These are phyloP conservation scores for Lycodopsis pacificus DNA, from an alignment of 2,797 vertebrate genomes.

Conservation along the genomic window DNA sequence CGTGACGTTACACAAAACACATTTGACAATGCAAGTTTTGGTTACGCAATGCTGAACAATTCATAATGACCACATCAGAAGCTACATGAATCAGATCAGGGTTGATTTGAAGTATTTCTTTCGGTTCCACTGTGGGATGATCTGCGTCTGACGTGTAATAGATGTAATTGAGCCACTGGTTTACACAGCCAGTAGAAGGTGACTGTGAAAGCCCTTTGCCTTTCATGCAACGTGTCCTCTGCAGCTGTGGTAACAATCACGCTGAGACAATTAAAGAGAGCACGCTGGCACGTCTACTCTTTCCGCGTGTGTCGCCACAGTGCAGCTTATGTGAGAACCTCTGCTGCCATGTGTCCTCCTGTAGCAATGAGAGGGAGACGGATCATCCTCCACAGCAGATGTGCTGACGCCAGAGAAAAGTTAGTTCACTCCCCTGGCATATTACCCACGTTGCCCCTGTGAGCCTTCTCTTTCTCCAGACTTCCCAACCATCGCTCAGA, in stretches of 20 bases:
- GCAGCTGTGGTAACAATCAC: slow-evolving; percentile 66
- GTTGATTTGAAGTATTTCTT: slow-evolving; percentile 12
- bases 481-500: slow-evolving; percentile 44
- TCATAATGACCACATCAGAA: slow-evolving; percentile 26
- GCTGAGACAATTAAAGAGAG: slow-evolving; percentile 62
- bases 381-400: slow-evolving; percentile 62
- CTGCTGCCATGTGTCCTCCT: slow-evolving; percentile 54
- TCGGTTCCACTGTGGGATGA: slow-evolving; percentile 21
- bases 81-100: slow-evolving; percentile 11
- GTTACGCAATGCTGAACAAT: not conserved
- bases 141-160: slow-evolving; percentile 5
- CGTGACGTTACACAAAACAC: not conserved
- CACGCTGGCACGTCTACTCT: slow-evolving; percentile 39
- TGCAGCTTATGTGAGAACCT: slow-evolving; percentile 35
- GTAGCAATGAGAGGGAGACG: slow-evolving; percentile 40
- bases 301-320: slow-evolving; percentile 31
- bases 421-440: slow-evolving; percentile 68
- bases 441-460: slow-evolving; percentile 56
- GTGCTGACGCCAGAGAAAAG: slow-evolving; percentile 76
- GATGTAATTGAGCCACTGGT: slow-evolving; percentile 35
- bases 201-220: slow-evolving; percentile 41
- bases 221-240: slow-evolving; percentile 59
- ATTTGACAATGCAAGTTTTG: slow-evolving; percentile 12
- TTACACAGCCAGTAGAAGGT: slow-evolving; percentile 34
- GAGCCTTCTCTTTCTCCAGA: slow-evolving; percentile 55